Conservation (phyloP, 2,888 invertebrate species). For the Tethea ocularis region DNA sequence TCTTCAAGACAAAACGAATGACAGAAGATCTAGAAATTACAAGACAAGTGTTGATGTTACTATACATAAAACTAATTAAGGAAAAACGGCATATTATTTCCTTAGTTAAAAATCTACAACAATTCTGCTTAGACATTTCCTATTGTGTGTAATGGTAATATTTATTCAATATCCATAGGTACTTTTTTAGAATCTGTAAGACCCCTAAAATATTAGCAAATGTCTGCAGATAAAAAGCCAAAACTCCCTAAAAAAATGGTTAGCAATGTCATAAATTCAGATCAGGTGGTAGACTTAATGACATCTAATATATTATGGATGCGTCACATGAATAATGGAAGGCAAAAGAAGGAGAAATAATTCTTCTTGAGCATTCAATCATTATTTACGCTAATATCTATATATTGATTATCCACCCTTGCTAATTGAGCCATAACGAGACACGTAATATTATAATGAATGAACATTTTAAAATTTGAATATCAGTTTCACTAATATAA, state of each 20-base stretch:
- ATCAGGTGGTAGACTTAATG: conserved; percentile 61
- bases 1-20: too few relatives aligned
- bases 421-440: background rate
- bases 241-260: background rate
- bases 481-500: background rate
- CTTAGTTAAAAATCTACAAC: too few relatives aligned
- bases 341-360: conserved; percentile 40
- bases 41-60: too few relatives aligned
- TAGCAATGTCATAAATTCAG: conserved; percentile 43
- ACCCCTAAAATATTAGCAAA: background rate
- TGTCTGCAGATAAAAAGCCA: background rate
- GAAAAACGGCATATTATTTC: too few relatives aligned
- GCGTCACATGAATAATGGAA: conserved; percentile 62
- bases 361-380: conserved; percentile 23
- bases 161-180: too few relatives aligned
- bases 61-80: too few relatives aligned
- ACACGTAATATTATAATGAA: background rate
- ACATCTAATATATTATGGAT: conserved; percentile 62
- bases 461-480: background rate
- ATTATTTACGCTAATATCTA: conserved; percentile 10
- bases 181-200: too few relatives aligned
- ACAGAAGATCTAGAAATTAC: too few relatives aligned
- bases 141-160: too few relatives aligned
- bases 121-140: too few relatives aligned
- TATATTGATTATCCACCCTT: too few relatives aligned